A percentile compares a stretch with the other conserved stretches of the same genome.
Conservation (phyloP, 2,888 invertebrate species). For the Frankliniella fusca region DNA sequence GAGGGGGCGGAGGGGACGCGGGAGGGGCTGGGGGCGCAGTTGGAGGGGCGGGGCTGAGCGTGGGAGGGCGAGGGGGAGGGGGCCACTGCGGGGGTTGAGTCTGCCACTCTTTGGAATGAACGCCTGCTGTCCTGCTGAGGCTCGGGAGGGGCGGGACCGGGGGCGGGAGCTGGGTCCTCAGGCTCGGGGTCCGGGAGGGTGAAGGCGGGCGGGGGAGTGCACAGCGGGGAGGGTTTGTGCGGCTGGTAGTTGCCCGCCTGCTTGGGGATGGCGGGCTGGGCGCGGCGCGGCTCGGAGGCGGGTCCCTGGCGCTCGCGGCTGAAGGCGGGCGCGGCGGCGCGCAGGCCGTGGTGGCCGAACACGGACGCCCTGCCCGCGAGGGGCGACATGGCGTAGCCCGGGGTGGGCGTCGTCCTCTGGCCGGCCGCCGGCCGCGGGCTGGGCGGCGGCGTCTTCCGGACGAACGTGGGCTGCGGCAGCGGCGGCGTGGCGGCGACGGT, state of each 20-base stretch:
- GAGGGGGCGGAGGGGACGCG: conserved; percentile 45
- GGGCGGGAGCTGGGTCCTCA: conserved; percentile 39
- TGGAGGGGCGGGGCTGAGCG: conserved; percentile 44
- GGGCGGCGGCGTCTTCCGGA: conserved; percentile 42
- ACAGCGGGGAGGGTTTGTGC: conserved; percentile 44
- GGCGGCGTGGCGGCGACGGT: conserved; percentile 38
- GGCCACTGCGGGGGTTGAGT: conserved; percentile 38
- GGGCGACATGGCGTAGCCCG: not conserved
- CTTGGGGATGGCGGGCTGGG: conserved; percentile 37
- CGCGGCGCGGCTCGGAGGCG: conserved; percentile 33
- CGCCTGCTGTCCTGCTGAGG: conserved; percentile 38
- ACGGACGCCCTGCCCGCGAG: not conserved
- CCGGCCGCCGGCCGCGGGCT: conserved; percentile 41
- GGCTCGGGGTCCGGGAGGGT: conserved; percentile 44
- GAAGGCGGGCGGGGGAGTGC: conserved; percentile 46
- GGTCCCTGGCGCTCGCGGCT: conserved; percentile 35
- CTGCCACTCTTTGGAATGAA: conserved; percentile 31
- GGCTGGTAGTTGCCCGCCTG: conserved; percentile 45
- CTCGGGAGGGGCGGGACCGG: conserved; percentile 44
- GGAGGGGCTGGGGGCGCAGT: conserved; percentile 37
- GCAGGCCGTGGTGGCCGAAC: not conserved
- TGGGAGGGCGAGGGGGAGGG: not conserved
- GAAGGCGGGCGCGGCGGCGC: conserved; percentile 39
- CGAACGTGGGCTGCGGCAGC: conserved; percentile 36
- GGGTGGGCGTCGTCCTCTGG: conserved; percentile 33